A percentile compares a stretch with the other conserved stretches of the same genome.
Conservation (phyloP, 2,113 vertebrate species). For the Casuarius casuarius region DNA sequence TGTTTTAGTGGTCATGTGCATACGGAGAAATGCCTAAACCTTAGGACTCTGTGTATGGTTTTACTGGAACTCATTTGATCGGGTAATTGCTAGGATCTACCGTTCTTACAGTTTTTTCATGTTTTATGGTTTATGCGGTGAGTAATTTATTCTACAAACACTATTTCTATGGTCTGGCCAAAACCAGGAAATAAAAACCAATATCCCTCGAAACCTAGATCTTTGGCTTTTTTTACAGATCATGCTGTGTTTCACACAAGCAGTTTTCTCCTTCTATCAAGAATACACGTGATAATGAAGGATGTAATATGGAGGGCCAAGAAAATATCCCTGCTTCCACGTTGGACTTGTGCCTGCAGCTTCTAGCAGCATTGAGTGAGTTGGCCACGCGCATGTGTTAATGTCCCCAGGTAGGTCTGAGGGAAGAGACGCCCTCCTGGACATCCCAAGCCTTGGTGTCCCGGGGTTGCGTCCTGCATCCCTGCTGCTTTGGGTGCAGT, state of each 20-base stretch:
- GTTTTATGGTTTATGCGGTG: background rate
- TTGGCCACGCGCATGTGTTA: background rate
- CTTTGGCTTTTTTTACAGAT: background rate
- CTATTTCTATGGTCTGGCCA: background rate
- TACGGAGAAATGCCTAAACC: background rate
- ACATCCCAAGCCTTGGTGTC: background rate
- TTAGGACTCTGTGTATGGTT: background rate
- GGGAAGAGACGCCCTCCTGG: background rate
- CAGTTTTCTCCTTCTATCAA: background rate
- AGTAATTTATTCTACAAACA: background rate
- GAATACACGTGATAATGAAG: background rate
- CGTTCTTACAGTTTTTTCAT: background rate
- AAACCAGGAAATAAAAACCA: background rate
- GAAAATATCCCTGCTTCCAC: background rate
- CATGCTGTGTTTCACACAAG: background rate
- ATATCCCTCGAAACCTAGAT: background rate
- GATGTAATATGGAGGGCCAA: background rate
- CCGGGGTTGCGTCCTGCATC: background rate
- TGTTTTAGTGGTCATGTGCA: background rate
- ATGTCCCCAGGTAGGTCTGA: background rate
- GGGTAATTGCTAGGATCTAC: constrained; percentile 6
- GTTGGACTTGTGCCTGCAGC: background rate
- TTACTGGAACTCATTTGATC: background rate
- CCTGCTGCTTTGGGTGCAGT: background rate
- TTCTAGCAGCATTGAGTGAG: background rate